Percentiles rank a stretch among this genome's conserved stretches.
phyloP scores from a whole-genome alignment of 1,140 invertebrate genomes.

The Cotesia chilonis region DNA sequence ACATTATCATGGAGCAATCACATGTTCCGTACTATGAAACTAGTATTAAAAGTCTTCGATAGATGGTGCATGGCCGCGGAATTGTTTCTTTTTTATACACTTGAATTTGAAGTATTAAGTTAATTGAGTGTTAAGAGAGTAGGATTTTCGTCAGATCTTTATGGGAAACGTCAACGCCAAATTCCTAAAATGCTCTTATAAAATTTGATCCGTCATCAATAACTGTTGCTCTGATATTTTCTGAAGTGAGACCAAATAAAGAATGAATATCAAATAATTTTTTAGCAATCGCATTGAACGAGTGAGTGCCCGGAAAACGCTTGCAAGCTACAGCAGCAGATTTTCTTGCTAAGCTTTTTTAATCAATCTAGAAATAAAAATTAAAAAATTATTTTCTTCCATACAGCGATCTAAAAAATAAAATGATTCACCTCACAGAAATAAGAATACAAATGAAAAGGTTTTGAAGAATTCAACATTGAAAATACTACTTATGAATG shows the following conservation, averaged over 20 bases:
- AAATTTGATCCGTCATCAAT: constrained; percentile 45
- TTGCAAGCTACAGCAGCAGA: constrained; percentile 40
- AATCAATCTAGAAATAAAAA: constrained; percentile 30
- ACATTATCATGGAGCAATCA: too few relatives aligned
- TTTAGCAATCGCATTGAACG: constrained; percentile 31
- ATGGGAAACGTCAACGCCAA: constrained; percentile 13
- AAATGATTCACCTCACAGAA: too few relatives aligned
- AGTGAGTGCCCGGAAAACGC: constrained; percentile 39
- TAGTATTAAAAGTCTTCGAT: too few relatives aligned
- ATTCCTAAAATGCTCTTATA: constrained; percentile 43
- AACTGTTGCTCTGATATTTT: constrained; percentile 41
- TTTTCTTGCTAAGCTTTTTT: constrained; percentile 21
- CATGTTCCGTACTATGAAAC: too few relatives aligned
- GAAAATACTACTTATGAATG: too few relatives aligned
- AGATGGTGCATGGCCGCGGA: too few relatives aligned
- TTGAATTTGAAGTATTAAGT: too few relatives aligned
- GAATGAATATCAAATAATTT: constrained; percentile 33
- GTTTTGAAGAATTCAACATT: too few relatives aligned
- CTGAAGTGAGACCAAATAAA: constrained; percentile 35
- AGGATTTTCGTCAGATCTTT: background rate
- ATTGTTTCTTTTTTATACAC: too few relatives aligned
- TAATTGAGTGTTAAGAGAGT: too few relatives aligned
- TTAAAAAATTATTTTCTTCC: background rate
- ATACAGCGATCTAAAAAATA: too few relatives aligned
- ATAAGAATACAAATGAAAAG: too few relatives aligned